These are phyloP conservation scores for Ceratotherium simum DNA, from an alignment of 2,113 vertebrate species.

Conservation along the genomic window DNA sequence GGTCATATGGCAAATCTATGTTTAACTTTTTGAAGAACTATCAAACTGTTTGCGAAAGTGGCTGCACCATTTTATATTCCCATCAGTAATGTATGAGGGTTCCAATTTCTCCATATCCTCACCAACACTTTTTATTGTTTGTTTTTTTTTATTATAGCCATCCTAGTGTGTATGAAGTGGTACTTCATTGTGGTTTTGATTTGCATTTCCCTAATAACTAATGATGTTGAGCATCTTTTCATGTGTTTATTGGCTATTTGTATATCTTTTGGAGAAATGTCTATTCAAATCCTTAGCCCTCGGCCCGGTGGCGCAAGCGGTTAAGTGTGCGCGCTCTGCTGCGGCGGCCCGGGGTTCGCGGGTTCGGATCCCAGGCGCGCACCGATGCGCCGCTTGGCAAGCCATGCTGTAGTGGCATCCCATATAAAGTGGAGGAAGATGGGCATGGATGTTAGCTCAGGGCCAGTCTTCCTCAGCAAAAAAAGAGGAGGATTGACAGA, in stretches of 20 bases:
- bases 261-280: slow-evolving; percentile 37
- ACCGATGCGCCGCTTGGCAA: too few relatives aligned
- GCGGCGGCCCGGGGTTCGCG: too few relatives aligned
- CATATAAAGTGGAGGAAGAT: too few relatives aligned
- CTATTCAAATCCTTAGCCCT: slow-evolving; percentile 10
- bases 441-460: too few relatives aligned
- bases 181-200: slow-evolving; percentile 43
- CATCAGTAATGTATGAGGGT: slow-evolving; percentile 11
- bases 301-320: too few relatives aligned
- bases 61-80: not conserved
- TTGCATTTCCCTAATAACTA: slow-evolving; percentile 55
- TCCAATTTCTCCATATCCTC: slow-evolving; percentile 4
- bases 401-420: too few relatives aligned
- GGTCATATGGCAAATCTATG: not conserved
- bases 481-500: too few relatives aligned
- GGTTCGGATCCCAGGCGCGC: too few relatives aligned
- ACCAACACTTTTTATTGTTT: not conserved
- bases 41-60: not conserved
- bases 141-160: slow-evolving; percentile 41
- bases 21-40: slow-evolving; percentile 51
- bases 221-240: slow-evolving; percentile 15
- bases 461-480: too few relatives aligned
- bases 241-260: slow-evolving; percentile 8
- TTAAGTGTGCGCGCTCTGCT: too few relatives aligned
- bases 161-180: slow-evolving; percentile 12